Conservation (phyloP, 2,797 vertebrate genomes). For the Fistularia commersonii region DNA sequence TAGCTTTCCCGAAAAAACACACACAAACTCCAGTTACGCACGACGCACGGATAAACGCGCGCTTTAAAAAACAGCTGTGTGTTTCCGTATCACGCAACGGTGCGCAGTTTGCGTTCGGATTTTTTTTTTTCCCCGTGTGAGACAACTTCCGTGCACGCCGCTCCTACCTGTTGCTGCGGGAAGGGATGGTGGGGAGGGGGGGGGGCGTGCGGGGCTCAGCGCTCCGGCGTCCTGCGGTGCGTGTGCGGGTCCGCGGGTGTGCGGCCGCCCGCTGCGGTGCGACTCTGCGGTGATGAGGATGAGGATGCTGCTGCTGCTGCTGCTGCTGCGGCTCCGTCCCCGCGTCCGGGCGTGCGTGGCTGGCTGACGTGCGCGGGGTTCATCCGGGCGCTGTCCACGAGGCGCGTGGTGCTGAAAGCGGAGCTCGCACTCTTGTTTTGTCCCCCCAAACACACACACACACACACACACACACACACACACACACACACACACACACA, state of each 20-base stretch:
- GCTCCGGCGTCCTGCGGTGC: slow-evolving; percentile 9
- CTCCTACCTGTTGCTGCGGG: slow-evolving; percentile 73
- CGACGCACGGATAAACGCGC: too few relatives aligned
- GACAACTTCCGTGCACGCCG: slow-evolving; percentile 17
- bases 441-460: too few relatives aligned
- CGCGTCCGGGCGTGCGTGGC: slow-evolving; percentile 30
- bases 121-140: neutral
- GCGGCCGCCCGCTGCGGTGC: slow-evolving; percentile 18
- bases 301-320: neutral
- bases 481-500: too few relatives aligned
- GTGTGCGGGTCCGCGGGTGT: slow-evolving; percentile 3
- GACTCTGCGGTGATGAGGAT: too few relatives aligned
- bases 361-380: slow-evolving; percentile 41
- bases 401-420: slow-evolving; percentile 81
- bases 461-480: too few relatives aligned
- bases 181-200: slow-evolving; percentile 34
- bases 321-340: slow-evolving; percentile 43
- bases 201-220: slow-evolving; percentile 32
- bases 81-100: too few relatives aligned
- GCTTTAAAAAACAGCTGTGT: too few relatives aligned
- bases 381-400: slow-evolving; percentile 79
- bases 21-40: too few relatives aligned
- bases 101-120: too few relatives aligned
- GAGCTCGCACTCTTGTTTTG: slow-evolving; percentile 71
- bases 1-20: too few relatives aligned